A percentile compares a stretch with the other conserved stretches of the same genome.
phyloP scores from a whole-genome alignment of 2,888 invertebrate genomes.

The Cacoxenus indagator region DNA sequence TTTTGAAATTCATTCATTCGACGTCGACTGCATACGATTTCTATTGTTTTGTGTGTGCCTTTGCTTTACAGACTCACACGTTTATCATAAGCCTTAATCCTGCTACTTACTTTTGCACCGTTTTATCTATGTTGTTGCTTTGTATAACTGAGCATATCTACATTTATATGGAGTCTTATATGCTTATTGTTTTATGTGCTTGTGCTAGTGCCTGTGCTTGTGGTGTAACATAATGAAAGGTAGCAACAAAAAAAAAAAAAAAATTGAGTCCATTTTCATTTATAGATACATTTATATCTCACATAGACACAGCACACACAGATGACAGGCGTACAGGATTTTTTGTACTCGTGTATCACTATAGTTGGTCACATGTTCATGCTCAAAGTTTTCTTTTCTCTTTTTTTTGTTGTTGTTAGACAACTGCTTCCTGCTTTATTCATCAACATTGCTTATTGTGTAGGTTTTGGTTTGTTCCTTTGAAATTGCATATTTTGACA shows the following conservation, averaged over 20 bases:
- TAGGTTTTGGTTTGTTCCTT: neutral
- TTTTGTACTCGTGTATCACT: neutral
- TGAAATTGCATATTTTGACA: slow-evolving; percentile 11
- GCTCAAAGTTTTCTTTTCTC: too few species aligned
- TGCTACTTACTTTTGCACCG: slow-evolving; percentile 55
- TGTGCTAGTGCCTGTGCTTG: neutral
- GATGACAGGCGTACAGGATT: neutral
- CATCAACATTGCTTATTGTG: neutral
- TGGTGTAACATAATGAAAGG: neutral
- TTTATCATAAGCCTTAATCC: slow-evolving; percentile 56
- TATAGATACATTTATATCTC: neutral
- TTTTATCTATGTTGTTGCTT: neutral
- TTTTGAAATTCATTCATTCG: too few species aligned
- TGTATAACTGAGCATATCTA: neutral
- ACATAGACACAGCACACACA: neutral
- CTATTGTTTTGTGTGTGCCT: neutral
- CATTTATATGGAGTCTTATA: neutral
- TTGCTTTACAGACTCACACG: neutral
- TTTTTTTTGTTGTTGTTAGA: too few species aligned
- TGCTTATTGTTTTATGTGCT: neutral
- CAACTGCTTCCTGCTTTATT: neutral
- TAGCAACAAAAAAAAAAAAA: too few species aligned
- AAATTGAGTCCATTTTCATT: neutral
- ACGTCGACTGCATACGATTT: too few species aligned
- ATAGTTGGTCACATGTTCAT: too few species aligned